Evolutionary conservation across 1,140 invertebrate genomes (phyloP).

Genomic region (Drosophila pectinifera): DNA sequence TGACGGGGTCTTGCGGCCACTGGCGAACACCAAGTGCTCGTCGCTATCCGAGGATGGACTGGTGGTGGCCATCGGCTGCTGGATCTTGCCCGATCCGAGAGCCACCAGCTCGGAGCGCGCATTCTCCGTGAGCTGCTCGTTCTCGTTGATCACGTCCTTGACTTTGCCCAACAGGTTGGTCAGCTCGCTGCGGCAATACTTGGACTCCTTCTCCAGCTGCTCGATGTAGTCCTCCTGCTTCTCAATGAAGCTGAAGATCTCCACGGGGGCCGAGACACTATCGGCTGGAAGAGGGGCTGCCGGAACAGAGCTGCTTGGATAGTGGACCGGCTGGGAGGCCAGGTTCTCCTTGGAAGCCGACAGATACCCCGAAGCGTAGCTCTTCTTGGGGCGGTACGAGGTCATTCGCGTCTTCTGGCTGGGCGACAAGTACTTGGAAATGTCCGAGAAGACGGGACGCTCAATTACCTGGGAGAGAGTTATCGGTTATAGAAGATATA

Average conservation of each 20-base stretch:
- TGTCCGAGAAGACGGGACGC: constrained; percentile 81
- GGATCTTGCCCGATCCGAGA: constrained; percentile 28
- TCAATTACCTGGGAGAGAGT: constrained; percentile 64
- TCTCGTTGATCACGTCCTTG: constrained; percentile 92
- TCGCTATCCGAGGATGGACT: constrained; percentile 85
- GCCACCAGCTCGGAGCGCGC: constrained; percentile 86
- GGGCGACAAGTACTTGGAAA: constrained; percentile 84
- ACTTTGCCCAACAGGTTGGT: constrained; percentile 91
- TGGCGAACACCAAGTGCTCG: constrained; percentile 85
- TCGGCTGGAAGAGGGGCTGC: constrained; percentile 60
- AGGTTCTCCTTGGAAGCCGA: constrained; percentile 76
- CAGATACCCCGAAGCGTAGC: constrained; percentile 49
- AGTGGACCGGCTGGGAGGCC: constrained; percentile 34
- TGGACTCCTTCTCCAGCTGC: constrained; percentile 92
- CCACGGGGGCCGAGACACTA: constrained; percentile 80
- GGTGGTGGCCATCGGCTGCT: constrained; percentile 78
- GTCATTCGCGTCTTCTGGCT: constrained; percentile 78
- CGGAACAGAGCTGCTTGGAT: constrained; percentile 50
- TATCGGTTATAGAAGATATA: background rate
- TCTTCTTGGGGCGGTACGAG: constrained; percentile 66
- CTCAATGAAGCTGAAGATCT: constrained; percentile 90
- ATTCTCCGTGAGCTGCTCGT: constrained; percentile 91
- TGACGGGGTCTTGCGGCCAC: constrained; percentile 43
- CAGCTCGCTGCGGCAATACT: constrained; percentile 91
- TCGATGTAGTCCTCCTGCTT: constrained; percentile 94